Base-by-base conservation (phyloP, 1,140 invertebrate genomes). In the Samia ricini region DNA sequence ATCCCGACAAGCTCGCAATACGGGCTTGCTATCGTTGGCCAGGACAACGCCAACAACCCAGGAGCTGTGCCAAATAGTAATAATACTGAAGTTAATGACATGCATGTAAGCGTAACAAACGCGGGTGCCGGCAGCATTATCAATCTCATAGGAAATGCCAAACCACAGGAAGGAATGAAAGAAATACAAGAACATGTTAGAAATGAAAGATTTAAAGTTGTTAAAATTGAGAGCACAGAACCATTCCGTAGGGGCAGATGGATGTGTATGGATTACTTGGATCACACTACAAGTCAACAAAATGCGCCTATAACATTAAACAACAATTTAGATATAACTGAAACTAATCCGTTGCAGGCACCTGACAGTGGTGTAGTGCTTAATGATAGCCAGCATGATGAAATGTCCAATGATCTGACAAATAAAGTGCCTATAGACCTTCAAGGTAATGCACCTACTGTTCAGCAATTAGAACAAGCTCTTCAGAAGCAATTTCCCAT, bases 181-280 rank as follows among this genome's bases (percentile, higher is more conserved):
- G 94, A 95, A 71, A 93, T 94, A 61, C 94, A 95, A 75, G 93
- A 94, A 74, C 93, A 94, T 75, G 92, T 93, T 72, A 93, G 95
- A 74, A 96, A 96, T 86, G 95, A 96, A 84, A 92, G 97, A 66
- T 99, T 99, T 88, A 98, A 98, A 92, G 97, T 99, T 71, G 97
- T 99, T 21, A 99, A 98, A 92, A 97, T 99, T 65, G 97, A 98
- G 87, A 98, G 96, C 81, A 96, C 96, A 21, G 97, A 99, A 87
- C 98, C 98, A 4, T 98, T 98, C 78, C 95, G 96, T 71, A 93
- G 98, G 48, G 98, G 98, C 22, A 91, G 98, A 76, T 99, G 98
- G 98, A 95, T 95, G 73, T 99, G 97, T 90, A 97, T 98, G 94
- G 98, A 99, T 89, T 99, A 98, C 90, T 92, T 97, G 76, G 97